These are phyloP conservation scores for Sminthurides bifidus DNA, from an alignment of 1,140 invertebrate genomes.

Conservation along the genomic window DNA sequence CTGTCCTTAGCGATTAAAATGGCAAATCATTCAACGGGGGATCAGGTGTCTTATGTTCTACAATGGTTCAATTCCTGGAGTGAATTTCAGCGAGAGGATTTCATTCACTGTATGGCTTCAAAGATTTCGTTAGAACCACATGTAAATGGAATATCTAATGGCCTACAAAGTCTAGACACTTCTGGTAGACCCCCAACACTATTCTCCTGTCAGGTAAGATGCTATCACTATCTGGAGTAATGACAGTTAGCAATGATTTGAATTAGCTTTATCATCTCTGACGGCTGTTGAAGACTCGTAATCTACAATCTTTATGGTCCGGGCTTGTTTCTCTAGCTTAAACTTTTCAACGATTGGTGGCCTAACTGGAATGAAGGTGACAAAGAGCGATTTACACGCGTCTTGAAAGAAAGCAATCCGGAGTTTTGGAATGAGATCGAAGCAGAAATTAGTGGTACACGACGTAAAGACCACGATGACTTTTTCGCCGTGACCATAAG, in stretches of 20 bases:
- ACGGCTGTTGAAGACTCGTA: background rate
- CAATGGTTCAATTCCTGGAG: slow-evolving; percentile 32
- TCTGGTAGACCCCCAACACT: slow-evolving; percentile 24
- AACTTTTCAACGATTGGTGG: slow-evolving; percentile 32
- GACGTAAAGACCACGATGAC: slow-evolving; percentile 25
- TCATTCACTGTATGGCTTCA: slow-evolving; percentile 20
- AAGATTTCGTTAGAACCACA: slow-evolving; percentile 13
- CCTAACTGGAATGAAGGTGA: slow-evolving; percentile 19
- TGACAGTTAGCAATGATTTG: background rate
- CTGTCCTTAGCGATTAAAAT: too few relatives aligned
- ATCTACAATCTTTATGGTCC: background rate
- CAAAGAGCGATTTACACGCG: slow-evolving; percentile 4
- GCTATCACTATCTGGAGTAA: background rate
- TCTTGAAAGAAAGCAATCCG: slow-evolving; percentile 17
- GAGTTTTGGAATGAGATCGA: slow-evolving; percentile 29
- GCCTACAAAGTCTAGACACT: slow-evolving; percentile 14
- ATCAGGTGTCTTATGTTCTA: slow-evolving; percentile 18
- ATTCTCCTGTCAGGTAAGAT: slow-evolving; percentile 29
- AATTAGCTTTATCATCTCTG: background rate
- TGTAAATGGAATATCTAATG: slow-evolving; percentile 23
- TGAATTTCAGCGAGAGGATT: slow-evolving; percentile 31
- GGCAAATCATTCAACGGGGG: slow-evolving; percentile 18
- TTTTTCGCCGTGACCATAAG: slow-evolving; percentile 22
- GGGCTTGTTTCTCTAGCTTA: slow-evolving; percentile 14
- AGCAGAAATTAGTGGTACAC: slow-evolving; percentile 22